A percentile compares a stretch with the other conserved stretches of the same genome.
Evolutionary conservation across 2,888 invertebrate species (phyloP).

Genomic region (Boloria euphrosyne): DNA sequence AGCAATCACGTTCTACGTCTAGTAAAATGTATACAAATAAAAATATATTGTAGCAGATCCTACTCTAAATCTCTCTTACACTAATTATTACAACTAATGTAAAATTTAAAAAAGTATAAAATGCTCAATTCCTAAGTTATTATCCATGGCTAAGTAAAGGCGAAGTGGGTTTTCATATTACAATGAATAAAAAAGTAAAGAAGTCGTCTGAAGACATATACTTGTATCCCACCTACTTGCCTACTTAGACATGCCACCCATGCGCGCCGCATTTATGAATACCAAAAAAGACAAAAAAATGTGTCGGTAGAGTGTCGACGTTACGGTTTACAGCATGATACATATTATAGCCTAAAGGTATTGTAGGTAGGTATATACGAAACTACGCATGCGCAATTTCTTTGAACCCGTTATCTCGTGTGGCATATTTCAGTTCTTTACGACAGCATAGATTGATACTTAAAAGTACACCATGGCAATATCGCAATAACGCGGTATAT

Average conservation of each 20-base stretch:
- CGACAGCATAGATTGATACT: neutral
- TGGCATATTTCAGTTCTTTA: conserved; percentile 6
- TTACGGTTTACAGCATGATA: conserved; percentile 23
- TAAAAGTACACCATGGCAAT: neutral
- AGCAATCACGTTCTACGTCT: too few species aligned
- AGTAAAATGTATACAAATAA: too few species aligned
- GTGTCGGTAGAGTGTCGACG: conserved; percentile 27
- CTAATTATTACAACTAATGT: neutral
- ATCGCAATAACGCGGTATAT: neutral
- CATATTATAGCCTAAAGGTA: conserved; percentile 28
- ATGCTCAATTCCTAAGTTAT: neutral
- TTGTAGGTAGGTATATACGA: conserved; percentile 18
- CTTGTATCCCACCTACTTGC: conserved; percentile 5
- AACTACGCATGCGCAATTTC: conserved; percentile 29
- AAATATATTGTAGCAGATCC: too few species aligned
- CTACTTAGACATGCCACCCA: conserved; percentile 25
- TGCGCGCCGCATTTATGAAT: conserved; percentile 27
- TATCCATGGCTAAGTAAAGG: conserved; percentile 15
- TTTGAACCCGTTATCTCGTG: conserved; percentile 17
- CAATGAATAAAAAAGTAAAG: conserved; percentile 21
- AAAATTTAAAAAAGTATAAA: conserved; percentile 4
- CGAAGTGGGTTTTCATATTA: conserved; percentile 16
- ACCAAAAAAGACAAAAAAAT: conserved; percentile 36
- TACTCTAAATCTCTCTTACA: neutral
- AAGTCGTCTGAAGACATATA: conserved; percentile 17